Evolutionary conservation across 2,888 invertebrate species (phyloP).

Genomic region (Oligia strigilis): DNA sequence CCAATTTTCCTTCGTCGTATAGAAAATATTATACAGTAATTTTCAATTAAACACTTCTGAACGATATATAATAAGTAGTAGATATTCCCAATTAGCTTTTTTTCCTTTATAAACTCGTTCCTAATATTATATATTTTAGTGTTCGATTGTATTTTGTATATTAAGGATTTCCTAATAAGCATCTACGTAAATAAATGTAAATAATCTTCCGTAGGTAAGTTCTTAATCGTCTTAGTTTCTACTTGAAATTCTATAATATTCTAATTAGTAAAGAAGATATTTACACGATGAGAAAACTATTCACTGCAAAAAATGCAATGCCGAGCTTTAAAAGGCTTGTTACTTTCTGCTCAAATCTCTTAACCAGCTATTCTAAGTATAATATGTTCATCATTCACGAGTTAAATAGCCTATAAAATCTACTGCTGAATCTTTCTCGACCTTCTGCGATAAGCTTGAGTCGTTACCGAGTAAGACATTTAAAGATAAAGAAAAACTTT

Average conservation of each 20-base stretch:
- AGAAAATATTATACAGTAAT: conserved; percentile 42
- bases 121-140: too few species aligned
- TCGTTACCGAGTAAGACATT: conserved; percentile 80
- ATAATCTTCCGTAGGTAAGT: too few species aligned
- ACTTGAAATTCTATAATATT: neutral
- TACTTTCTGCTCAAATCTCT: neutral
- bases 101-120: neutral
- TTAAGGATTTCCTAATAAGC: too few species aligned
- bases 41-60: conserved; percentile 41
- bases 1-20: conserved; percentile 49
- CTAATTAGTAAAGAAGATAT: neutral
- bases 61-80: conserved; percentile 2
- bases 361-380: conserved; percentile 3
- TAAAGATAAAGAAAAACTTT: conserved; percentile 84
- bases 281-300: neutral
- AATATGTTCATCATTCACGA: conserved; percentile 31
- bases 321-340: neutral
- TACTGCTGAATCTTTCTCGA: conserved; percentile 36
- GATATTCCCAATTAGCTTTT: neutral
- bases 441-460: conserved; percentile 74
- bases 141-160: too few species aligned
- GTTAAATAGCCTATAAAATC: conserved; percentile 38
- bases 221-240: neutral
- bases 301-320: neutral
- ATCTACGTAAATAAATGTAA: too few species aligned